A percentile compares a stretch with the other conserved stretches of the same genome.
Conservation (phyloP, 2,888 invertebrate genomes). For the Scaeva pyrastri region DNA sequence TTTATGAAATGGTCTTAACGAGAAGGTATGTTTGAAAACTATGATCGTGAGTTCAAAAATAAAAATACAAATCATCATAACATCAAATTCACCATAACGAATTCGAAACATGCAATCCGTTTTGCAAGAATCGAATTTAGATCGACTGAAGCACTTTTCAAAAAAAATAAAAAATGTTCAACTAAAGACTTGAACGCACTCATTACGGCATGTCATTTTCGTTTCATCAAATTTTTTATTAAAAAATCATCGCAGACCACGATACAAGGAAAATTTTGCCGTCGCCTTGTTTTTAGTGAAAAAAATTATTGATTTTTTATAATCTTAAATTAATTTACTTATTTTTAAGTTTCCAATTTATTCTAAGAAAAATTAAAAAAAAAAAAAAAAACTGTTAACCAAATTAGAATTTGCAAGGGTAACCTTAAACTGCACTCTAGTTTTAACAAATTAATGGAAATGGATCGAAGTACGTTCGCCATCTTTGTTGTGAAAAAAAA, state of each 20-base stretch:
- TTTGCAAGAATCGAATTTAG: no score
- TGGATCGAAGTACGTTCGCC: slow-evolving; percentile 74
- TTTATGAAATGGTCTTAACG: no score
- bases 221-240: background rate
- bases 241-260: slow-evolving; percentile 6
- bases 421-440: slow-evolving; percentile 66
- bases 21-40: no score
- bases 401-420: background rate
- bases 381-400: no score
- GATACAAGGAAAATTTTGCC: slow-evolving; percentile 11
- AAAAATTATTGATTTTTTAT: slow-evolving; percentile 57
- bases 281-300: slow-evolving; percentile 39
- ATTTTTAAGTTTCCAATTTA: slow-evolving; percentile 15
- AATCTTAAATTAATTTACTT: background rate
- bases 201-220: slow-evolving; percentile 13
- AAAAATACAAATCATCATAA: no score
- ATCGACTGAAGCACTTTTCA: no score
- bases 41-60: no score
- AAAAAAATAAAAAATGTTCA: no score
- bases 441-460: slow-evolving; percentile 61
- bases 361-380: background rate
- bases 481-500: slow-evolving; percentile 56
- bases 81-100: no score
- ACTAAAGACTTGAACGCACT: no score
- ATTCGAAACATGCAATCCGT: no score